These are phyloP conservation scores for Zaprionus obscuricornis DNA, from an alignment of 2,888 invertebrate genomes.

Conservation along the genomic window DNA sequence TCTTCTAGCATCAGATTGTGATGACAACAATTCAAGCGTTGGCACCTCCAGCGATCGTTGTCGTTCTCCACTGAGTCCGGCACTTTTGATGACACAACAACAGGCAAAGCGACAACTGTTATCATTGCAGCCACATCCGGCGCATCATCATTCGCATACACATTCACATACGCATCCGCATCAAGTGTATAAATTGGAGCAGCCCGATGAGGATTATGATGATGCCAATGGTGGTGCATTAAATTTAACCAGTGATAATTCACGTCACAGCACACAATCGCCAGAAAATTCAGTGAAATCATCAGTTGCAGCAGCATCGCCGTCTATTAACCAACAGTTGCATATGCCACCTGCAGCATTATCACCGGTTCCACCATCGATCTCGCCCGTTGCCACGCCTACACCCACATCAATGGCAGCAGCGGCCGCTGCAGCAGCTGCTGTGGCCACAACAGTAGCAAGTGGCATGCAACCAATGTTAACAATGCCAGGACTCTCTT, in stretches of 20 bases:
- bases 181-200: constrained; percentile 62
- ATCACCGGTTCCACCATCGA: constrained; percentile 33
- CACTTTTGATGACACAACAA: constrained; percentile 57
- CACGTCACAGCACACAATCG: constrained; percentile 80
- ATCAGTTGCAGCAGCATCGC: constrained; percentile 35
- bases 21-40: constrained; percentile 82
- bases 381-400: constrained; percentile 43
- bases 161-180: constrained; percentile 43
- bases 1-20: constrained; percentile 81
- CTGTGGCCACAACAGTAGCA: constrained; percentile 42
- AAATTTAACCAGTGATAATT: constrained; percentile 82
- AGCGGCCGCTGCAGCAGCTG: constrained; percentile 46
- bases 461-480: constrained; percentile 64
- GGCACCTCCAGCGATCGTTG: constrained; percentile 83
- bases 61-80: constrained; percentile 81
- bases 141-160: constrained; percentile 58
- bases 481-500: constrained; percentile 64
- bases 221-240: constrained; percentile 79
- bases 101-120: constrained; percentile 67
- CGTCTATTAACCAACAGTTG: constrained; percentile 35
- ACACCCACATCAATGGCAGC: constrained; percentile 51
- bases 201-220: constrained; percentile 70
- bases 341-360: too few relatives aligned
- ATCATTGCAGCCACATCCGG: constrained; percentile 64
- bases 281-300: constrained; percentile 70